Conservation (phyloP, 2,888 invertebrate species). For the Drosophila histrio region DNA sequence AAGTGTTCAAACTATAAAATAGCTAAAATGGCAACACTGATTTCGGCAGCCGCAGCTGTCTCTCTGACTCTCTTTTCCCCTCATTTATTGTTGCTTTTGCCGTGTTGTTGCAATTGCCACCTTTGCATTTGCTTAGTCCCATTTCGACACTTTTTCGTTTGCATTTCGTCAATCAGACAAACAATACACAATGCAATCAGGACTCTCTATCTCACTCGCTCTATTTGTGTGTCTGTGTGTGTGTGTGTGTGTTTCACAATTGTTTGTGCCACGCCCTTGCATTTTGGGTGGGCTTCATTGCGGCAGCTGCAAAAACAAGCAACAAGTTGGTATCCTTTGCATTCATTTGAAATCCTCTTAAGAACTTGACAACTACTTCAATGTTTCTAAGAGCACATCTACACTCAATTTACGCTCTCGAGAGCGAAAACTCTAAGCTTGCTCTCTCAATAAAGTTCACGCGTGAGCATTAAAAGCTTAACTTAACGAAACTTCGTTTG, state of each 20-base stretch:
- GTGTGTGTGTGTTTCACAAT: constrained; percentile 35
- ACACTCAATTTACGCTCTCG: background rate
- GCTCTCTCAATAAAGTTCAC: background rate
- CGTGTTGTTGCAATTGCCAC: constrained; percentile 60
- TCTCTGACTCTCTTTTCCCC: constrained; percentile 5
- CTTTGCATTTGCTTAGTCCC: constrained; percentile 77
- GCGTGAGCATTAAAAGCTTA: background rate
- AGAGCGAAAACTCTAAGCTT: background rate
- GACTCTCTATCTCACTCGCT: constrained; percentile 28
- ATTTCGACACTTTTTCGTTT: constrained; percentile 79
- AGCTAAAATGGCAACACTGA: no score
- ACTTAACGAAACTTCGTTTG: no score
- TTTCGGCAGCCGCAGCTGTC: constrained; percentile 37
- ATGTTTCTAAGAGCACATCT: background rate
- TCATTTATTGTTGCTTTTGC: constrained; percentile 9
- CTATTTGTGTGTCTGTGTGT: constrained; percentile 3
- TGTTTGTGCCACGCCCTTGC: constrained; percentile 63
- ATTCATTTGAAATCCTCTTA: constrained; percentile 16
- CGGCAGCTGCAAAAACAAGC: constrained; percentile 48
- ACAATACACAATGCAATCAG: constrained; percentile 73
- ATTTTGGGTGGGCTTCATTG: constrained; percentile 66
- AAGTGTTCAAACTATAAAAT: no score
- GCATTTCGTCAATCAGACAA: constrained; percentile 78
- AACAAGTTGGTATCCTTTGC: constrained; percentile 51
- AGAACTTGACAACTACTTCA: constrained; percentile 6